Evolutionary conservation across 2,888 invertebrate species (phyloP).

Genomic region (Marronus borbonicus): DNA sequence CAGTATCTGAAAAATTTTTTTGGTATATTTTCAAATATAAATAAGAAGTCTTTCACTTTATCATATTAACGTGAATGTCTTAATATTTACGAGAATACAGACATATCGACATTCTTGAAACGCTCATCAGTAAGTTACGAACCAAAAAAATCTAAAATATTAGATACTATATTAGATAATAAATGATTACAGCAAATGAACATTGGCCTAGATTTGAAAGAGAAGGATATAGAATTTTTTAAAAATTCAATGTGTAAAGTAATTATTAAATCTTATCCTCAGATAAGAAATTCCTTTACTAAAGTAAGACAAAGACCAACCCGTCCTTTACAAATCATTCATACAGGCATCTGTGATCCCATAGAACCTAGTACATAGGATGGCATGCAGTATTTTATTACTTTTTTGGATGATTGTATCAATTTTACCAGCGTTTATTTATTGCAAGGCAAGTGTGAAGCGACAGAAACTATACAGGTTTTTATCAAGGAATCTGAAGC

Average conservation of each 20-base stretch:
- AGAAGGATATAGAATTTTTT: not conserved
- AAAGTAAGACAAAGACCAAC: not conserved
- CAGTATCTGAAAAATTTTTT: no score
- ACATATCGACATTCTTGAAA: no score
- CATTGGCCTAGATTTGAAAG: not conserved
- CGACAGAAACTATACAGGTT: constrained; percentile 53
- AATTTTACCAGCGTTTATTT: no score
- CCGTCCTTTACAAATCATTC: not conserved
- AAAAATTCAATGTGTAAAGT: not conserved
- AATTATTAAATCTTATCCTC: not conserved
- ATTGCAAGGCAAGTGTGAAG: constrained; percentile 51
- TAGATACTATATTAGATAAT: no score
- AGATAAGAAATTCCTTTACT: not conserved
- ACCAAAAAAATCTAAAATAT: no score
- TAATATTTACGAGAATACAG: no score
- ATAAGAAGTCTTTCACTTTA: no score
- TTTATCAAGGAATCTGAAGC: constrained; percentile 47
- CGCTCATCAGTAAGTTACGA: no score
- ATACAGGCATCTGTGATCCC: constrained; percentile 38
- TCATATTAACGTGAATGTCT: no score
- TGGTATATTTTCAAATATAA: no score
- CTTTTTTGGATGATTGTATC: no score
- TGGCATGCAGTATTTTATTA: constrained; percentile 56
- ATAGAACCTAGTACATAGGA: constrained; percentile 52
- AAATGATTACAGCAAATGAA: no score